These are phyloP conservation scores for Erythrolamprus reginae DNA, from an alignment of 2,113 vertebrate species.

Conservation along the genomic window DNA sequence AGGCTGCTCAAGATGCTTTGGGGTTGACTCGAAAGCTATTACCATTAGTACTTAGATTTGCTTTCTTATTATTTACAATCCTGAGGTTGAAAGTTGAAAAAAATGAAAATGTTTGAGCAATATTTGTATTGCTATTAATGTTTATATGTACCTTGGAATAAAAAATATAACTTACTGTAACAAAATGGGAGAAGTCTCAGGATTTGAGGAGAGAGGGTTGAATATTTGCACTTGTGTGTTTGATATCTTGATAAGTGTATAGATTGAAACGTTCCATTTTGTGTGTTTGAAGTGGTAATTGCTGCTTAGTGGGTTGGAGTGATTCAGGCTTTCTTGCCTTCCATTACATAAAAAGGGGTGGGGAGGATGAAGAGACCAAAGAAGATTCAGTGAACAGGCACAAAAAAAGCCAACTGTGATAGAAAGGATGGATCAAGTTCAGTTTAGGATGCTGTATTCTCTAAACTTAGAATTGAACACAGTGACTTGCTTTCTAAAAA, in stretches of 20 bases:
- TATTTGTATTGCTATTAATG: background rate
- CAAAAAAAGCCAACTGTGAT: background rate
- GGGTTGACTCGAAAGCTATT: background rate
- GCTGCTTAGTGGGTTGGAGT: background rate
- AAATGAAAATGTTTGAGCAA: background rate
- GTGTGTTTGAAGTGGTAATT: background rate
- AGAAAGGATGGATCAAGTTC: background rate
- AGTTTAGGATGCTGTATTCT: background rate
- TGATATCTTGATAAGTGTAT: background rate
- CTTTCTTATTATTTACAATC: background rate
- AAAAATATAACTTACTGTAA: background rate
- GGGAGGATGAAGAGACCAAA: background rate
- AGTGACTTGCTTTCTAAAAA: background rate
- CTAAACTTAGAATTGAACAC: background rate
- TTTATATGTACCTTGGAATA: background rate
- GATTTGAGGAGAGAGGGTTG: background rate
- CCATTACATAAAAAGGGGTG: background rate
- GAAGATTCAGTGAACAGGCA: too few species aligned
- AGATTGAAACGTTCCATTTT: background rate
- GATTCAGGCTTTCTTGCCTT: background rate
- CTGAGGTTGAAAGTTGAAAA: background rate
- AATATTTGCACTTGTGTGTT: background rate
- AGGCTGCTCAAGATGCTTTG: background rate
- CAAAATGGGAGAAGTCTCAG: background rate
- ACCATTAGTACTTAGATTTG: background rate